Evolutionary conservation across 2,888 invertebrate species (phyloP).

Genomic region (Laothoe populi): DNA sequence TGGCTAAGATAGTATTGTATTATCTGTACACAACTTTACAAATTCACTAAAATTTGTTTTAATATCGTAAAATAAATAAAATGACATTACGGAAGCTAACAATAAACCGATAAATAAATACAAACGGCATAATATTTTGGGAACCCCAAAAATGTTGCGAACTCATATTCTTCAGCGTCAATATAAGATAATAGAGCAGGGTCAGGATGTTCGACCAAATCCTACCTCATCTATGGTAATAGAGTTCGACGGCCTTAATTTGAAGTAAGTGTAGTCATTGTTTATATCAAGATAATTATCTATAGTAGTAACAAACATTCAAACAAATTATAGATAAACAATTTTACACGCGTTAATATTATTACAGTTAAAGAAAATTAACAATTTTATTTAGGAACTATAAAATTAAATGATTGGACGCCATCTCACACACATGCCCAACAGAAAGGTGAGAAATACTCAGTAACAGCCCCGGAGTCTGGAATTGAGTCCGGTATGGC

Average conservation of each 20-base stretch:
- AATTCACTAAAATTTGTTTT: not conserved
- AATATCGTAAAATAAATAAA: not conserved
- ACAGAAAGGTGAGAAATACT: no score
- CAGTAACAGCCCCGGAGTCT: no score
- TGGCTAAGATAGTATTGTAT: no score
- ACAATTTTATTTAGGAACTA: no score
- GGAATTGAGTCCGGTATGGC: no score
- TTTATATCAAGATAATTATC: conserved; percentile 38
- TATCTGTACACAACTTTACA: no score
- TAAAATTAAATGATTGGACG: no score
- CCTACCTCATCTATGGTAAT: conserved; percentile 68
- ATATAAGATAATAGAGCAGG: conserved; percentile 62
- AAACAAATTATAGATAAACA: not conserved
- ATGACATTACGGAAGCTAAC: conserved; percentile 30
- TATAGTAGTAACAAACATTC: no score
- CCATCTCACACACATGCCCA: no score
- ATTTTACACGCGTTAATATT: no score
- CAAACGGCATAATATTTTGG: conserved; percentile 41
- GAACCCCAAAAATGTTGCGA: conserved; percentile 59
- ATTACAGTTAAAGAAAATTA: no score
- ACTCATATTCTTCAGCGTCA: conserved; percentile 57
- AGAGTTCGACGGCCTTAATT: conserved; percentile 53
- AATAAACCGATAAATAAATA: conserved; percentile 46
- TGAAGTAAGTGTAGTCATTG: conserved; percentile 40
- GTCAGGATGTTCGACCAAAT: conserved; percentile 58